Base-by-base conservation (phyloP, 2,113 vertebrate genomes). In the Chauna torquata region DNA sequence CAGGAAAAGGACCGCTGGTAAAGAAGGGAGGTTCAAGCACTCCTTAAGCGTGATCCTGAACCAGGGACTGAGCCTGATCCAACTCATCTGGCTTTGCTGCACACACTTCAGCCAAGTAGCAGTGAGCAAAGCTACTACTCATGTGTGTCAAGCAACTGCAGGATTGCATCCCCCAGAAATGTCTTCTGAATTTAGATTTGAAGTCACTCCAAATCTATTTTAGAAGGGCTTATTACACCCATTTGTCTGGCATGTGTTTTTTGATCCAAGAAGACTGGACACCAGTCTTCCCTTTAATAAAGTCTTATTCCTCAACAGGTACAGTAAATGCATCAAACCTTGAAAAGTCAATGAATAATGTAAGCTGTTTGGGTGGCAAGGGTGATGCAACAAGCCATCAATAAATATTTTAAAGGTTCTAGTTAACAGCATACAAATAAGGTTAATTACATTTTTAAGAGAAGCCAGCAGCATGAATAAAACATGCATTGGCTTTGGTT, bases 381-480 rank as follows among this genome's bases (percentile, higher is more conserved):
- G 38, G 86, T 92, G 83, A 94, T 90, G 65, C 78, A 94, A 95
- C 90, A 92, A 94, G 88, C 81, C 70, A 95, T 91, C 86, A 74
- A 96, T 97, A 96, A 97, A 97, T 96, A 94, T 97, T 98, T 96
- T 95, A 95, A 88, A 89, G 68, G 45, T 89, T 88, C 78, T 89
- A 65, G 86, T 95, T 92, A 97, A 92, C 81, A 86, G 90, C 91
- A 92, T 68, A 96, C 82, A 94, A 95, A 95, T 72, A 94, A 91
- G 80, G 95, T 95, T 96, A 95, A 97, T 97, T 91, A 97, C 88
- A 91, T 78, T 97, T 96, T 93, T 95, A 92, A 94, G 68, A 90
- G 96, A 82, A 95, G 82, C 81, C 86, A 91, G 62, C 27, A 61
- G 77, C 81, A 94, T 95, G 80, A 96, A 97, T 97, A 97, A 97